Base-by-base conservation (phyloP, 2,113 vertebrate genomes). In the Vanacampus margaritifer region DNA sequence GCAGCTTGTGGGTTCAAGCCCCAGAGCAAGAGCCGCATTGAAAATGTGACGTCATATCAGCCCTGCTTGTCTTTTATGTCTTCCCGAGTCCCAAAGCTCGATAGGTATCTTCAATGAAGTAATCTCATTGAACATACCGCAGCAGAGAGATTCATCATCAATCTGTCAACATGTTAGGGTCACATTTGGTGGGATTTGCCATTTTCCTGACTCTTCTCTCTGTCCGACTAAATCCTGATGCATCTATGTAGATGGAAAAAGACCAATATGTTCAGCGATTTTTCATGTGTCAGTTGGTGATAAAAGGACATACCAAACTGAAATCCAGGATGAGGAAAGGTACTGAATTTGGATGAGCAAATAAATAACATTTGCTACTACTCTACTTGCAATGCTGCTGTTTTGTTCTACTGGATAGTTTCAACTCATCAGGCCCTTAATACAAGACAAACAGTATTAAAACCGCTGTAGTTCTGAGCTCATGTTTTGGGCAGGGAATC, bases 401-500 rank as follows among this genome's bases (percentile, higher is more conserved):
- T 48, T 39, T 12, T 35, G 36, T 36, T 4, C 32, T n/a, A 16
- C n/a, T 65, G 21, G 9, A 23, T 17, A 50, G 7, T 68, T 46
- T 67, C 7, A 4, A 36, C 14, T 68, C 24, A 17, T 32, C 9
- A 13, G 17, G 28, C 46, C 3, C 51, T 14, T 4, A 26, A 26
- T 26, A 13, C 51, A 23, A 53, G 1, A n/a, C n/a, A n/a, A 10
- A 56, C 6, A 9, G 46, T 50, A n/a, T 10, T n/a, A n/a, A 50
- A 23, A n/a, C 21, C 19, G 60, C 28, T 36, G 32, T 67, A 50
- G 64, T 36, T 45, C 41, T 39, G 53, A 58, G 37, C 64, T 51
- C 53, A 78, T 79, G 46, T 62, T 64, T 75, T 28, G 35, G 65
- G 68, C 32, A 63, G 28, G 62, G 36, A 51, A 63, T 73, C 69